Evolutionary conservation across 2,113 vertebrate genomes (phyloP).

Genomic region (Bos javanicus): DNA sequence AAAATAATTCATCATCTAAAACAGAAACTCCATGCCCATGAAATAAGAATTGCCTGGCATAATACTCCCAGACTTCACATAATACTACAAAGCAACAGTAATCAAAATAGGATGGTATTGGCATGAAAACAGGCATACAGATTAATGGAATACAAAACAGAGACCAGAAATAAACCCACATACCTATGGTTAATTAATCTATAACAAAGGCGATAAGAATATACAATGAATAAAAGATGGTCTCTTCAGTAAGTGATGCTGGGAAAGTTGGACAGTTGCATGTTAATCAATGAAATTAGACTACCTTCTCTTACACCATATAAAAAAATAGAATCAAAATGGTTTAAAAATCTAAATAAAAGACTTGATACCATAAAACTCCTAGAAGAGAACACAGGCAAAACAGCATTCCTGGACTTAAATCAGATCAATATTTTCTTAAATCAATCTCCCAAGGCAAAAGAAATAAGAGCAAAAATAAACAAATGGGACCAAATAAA

Average conservation of each 20-base stretch:
- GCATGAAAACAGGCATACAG: not conserved
- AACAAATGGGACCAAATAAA: not conserved
- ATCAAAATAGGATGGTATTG: not conserved
- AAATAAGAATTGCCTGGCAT: not conserved
- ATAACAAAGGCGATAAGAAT: not conserved
- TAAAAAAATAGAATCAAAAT: not conserved
- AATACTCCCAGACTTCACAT: not conserved
- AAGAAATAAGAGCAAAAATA: not conserved
- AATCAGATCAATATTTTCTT: not conserved
- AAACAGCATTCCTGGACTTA: not conserved
- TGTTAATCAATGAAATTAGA: not conserved
- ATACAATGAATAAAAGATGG: not conserved
- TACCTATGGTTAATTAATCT: not conserved
- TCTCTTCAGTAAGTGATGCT: not conserved
- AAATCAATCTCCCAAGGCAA: not conserved
- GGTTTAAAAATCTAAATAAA: not conserved
- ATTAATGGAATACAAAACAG: not conserved
- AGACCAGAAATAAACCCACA: not conserved
- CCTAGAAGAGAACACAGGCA: not conserved
- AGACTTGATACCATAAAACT: not conserved
- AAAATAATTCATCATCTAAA: not conserved
- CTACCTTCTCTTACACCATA: not conserved
- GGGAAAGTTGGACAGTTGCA: not conserved
- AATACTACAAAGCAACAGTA: not conserved
- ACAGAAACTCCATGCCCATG: not conserved